phyloP scores from a whole-genome alignment of 2,888 invertebrate genomes.

The Drosophila nigricruria region DNA sequence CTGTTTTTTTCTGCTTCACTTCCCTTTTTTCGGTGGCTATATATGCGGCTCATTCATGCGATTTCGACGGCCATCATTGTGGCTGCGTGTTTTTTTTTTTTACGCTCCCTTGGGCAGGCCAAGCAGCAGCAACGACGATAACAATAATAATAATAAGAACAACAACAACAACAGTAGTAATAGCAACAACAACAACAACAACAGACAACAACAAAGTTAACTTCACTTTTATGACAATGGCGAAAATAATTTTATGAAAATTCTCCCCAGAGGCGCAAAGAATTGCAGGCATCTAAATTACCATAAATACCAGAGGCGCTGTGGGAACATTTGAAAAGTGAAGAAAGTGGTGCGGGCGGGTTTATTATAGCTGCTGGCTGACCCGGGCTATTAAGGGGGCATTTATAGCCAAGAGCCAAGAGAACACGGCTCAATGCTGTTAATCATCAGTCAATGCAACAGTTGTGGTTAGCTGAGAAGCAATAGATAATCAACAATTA shows the following conservation, averaged over 20 bases:
- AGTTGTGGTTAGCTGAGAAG: background rate
- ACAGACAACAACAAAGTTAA: slow-evolving; percentile 34
- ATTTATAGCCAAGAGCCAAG: background rate
- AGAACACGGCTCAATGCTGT: background rate
- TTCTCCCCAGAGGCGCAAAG: slow-evolving; percentile 44
- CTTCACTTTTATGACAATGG: slow-evolving; percentile 72
- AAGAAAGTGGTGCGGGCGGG: background rate
- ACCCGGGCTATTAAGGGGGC: slow-evolving; percentile 1
- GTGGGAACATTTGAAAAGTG: background rate
- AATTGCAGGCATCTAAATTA: slow-evolving; percentile 51
- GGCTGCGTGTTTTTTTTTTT: slow-evolving; percentile 11
- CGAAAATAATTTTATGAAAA: slow-evolving; percentile 68
- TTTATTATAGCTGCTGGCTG: slow-evolving; percentile 8
- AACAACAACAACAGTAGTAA: slow-evolving; percentile 16
- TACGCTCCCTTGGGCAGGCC: slow-evolving; percentile 15
- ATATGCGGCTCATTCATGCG: slow-evolving; percentile 66
- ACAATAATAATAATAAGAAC: slow-evolving; percentile 23
- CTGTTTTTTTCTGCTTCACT: background rate
- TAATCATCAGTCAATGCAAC: background rate
- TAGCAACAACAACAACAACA: slow-evolving; percentile 15
- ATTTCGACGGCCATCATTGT: slow-evolving; percentile 46
- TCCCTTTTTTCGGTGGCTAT: slow-evolving; percentile 18
- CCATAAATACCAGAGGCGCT: slow-evolving; percentile 32
- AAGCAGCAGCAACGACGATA: slow-evolving; percentile 22
- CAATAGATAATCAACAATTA: background rate